phyloP scores from a whole-genome alignment of 2,113 vertebrate genomes.

The crab-eating macaque (Macaca fascicularis) region DNA sequence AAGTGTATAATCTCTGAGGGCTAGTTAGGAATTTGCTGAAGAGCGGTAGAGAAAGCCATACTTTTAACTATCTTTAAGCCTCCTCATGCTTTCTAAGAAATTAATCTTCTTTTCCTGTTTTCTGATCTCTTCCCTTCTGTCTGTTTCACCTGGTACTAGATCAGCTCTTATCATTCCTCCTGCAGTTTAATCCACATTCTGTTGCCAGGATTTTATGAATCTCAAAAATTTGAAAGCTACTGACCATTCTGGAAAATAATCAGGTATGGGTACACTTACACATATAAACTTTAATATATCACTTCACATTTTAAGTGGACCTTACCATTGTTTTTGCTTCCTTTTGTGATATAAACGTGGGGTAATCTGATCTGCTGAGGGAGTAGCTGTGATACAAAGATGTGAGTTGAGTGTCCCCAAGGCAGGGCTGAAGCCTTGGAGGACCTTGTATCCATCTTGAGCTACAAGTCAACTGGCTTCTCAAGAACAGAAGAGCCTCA shows the following conservation, averaged over 20 bases:
- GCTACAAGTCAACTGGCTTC: neutral
- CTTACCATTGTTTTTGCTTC: neutral
- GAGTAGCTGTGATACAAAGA: neutral
- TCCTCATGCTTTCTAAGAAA: neutral
- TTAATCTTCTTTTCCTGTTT: neutral
- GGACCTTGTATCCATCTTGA: neutral
- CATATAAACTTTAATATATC: neutral
- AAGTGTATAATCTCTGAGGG: neutral
- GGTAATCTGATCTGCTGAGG: neutral
- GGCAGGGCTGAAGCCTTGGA: neutral
- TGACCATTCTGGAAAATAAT: neutral
- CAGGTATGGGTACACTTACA: neutral
- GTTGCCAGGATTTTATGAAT: neutral
- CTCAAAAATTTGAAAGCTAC: neutral
- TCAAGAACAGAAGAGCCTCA: neutral
- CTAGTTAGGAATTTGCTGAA: neutral
- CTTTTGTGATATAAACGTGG: neutral
- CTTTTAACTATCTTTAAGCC: neutral
- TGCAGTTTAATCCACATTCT: neutral
- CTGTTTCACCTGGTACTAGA: neutral
- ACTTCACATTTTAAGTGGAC: neutral
- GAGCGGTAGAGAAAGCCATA: neutral
- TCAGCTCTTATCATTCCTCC: neutral
- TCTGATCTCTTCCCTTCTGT: neutral
- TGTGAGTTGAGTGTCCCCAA: neutral